Evolutionary conservation across 2,888 invertebrate species (phyloP).

Genomic region (Chrysomela aeneicollis): DNA sequence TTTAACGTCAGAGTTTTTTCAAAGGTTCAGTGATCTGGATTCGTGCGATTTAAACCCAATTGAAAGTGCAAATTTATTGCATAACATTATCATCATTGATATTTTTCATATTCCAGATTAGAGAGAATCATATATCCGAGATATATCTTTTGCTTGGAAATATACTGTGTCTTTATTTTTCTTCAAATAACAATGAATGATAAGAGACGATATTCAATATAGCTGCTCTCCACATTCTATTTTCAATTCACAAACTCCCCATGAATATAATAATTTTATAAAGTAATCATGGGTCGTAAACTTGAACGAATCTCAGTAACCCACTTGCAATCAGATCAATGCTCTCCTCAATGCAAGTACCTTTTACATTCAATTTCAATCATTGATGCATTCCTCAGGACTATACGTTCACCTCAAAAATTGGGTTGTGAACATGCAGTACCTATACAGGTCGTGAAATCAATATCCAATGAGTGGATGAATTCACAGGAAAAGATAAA

Average conservation of each 20-base stretch:
- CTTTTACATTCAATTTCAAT: conserved; percentile 1
- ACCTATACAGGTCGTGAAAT: background rate
- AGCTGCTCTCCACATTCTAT: background rate
- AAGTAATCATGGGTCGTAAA: background rate
- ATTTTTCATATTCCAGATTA: no score
- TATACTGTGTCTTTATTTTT: no score
- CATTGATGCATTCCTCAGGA: background rate
- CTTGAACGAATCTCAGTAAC: conserved; percentile 1
- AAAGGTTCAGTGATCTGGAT: no score
- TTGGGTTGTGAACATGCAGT: background rate
- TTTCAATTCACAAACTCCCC: background rate
- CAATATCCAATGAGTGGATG: background rate
- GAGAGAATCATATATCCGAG: no score
- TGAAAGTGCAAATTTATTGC: no score
- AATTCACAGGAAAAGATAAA: background rate
- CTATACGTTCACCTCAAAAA: background rate
- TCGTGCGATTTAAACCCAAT: no score
- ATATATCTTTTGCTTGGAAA: no score
- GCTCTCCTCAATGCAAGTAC: background rate
- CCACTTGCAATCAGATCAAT: conserved; percentile 7
- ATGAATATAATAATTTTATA: background rate
- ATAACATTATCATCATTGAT: no score
- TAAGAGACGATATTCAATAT: no score
- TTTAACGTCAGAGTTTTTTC: no score
- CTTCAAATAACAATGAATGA: no score